phyloP scores from a whole-genome alignment of 2,113 vertebrate genomes.

The Oncorhynchus clarkii region DNA sequence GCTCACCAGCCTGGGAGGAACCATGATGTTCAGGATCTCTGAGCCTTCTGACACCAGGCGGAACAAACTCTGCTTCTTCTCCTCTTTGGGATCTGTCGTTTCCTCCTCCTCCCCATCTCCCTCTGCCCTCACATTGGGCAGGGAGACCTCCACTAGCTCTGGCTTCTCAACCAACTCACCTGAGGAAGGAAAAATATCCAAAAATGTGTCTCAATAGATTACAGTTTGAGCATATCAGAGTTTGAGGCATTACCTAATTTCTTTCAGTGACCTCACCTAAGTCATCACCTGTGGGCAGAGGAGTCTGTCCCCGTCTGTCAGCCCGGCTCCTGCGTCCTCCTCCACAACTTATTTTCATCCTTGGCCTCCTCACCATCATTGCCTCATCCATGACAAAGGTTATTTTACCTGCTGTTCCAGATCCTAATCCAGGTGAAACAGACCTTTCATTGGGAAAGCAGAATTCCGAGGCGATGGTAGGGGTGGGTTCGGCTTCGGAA shows the following conservation, averaged over 20 bases:
- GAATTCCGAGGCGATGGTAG: slow-evolving; percentile 72
- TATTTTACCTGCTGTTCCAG: slow-evolving; percentile 46
- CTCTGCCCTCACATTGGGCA: slow-evolving; percentile 59
- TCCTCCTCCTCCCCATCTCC: slow-evolving; percentile 36
- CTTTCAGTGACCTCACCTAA: too few relatives aligned
- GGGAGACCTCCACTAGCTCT: slow-evolving; percentile 66
- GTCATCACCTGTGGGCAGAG: neutral
- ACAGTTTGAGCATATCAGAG: too few relatives aligned
- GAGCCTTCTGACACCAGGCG: slow-evolving; percentile 88
- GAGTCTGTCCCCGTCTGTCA: slow-evolving; percentile 14
- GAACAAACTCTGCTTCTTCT: slow-evolving; percentile 80
- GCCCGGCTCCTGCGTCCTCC: neutral
- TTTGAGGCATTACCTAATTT: too few relatives aligned
- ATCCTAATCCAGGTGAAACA: slow-evolving; percentile 57
- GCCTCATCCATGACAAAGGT: slow-evolving; percentile 87
- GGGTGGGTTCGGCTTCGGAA: slow-evolving; percentile 70
- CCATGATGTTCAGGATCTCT: slow-evolving; percentile 90
- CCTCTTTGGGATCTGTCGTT: slow-evolving; percentile 27
- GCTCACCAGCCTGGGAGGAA: slow-evolving; percentile 76
- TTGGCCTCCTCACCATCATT: slow-evolving; percentile 22
- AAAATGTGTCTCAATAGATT: too few relatives aligned
- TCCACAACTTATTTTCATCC: neutral
- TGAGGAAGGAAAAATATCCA: neutral
- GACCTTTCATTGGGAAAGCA: slow-evolving; percentile 54
- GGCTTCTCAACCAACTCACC: slow-evolving; percentile 54